A percentile compares a stretch with the other conserved stretches of the same genome.
phyloP scores from a whole-genome alignment of 2,113 vertebrate genomes.

The Corydoras maculifer region DNA sequence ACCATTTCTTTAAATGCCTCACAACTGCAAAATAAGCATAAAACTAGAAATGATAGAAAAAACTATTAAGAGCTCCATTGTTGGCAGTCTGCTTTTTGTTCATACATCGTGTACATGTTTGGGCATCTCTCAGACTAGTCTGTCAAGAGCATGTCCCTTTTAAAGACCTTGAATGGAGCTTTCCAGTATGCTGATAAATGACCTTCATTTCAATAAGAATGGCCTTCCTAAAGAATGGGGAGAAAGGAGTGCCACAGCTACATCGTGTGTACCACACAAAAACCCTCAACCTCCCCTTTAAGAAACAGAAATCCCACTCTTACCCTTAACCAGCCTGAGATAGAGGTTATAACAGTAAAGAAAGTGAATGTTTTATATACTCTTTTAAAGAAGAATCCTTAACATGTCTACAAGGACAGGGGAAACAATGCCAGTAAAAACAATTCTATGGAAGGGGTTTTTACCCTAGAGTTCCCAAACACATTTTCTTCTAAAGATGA shows the following conservation, averaged over 20 bases:
- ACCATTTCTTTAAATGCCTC: no score
- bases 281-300: slow-evolving; percentile 45
- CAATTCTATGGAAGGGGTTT: slow-evolving; percentile 6
- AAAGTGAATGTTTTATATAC: slow-evolving; percentile 41
- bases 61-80: slow-evolving; percentile 40
- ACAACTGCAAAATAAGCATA: slow-evolving; percentile 51
- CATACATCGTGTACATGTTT: slow-evolving; percentile 69
- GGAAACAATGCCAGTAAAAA: slow-evolving; percentile 40
- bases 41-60: slow-evolving; percentile 51
- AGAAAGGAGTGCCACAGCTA: slow-evolving; percentile 64
- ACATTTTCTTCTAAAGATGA: no score
- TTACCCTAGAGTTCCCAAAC: not conserved
- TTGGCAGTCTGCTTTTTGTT: slow-evolving; percentile 49
- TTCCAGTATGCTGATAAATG: slow-evolving; percentile 66
- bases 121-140: slow-evolving; percentile 64
- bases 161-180: slow-evolving; percentile 60
- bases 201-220: slow-evolving; percentile 79
- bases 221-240: slow-evolving; percentile 49
- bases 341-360: slow-evolving; percentile 39
- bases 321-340: slow-evolving; percentile 60
- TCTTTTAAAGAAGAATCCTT: slow-evolving; percentile 22
- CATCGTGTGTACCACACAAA: slow-evolving; percentile 40
- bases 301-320: slow-evolving; percentile 4
- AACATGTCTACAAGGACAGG: slow-evolving; percentile 32
- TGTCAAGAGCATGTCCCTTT: slow-evolving; percentile 62